Base-by-base conservation (phyloP, 2,888 invertebrate genomes). In the Trypoxylon attenuatum region DNA sequence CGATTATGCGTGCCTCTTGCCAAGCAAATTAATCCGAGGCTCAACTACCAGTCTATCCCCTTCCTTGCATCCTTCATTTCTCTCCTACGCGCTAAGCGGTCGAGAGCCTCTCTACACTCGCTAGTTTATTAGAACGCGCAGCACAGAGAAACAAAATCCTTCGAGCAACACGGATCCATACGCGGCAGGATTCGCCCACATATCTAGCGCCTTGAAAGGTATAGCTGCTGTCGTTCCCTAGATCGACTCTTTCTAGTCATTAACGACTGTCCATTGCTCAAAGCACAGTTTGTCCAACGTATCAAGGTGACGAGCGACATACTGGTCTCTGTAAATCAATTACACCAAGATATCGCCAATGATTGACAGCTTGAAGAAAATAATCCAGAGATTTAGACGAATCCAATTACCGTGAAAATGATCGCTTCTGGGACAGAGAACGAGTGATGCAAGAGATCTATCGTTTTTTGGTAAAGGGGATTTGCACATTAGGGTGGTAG, bases 111-210 rank as follows among this genome's bases (percentile, higher is more conserved):
- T 42, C 56, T 64, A 58, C 43, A 8, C 61, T 27, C 41, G 45
- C 52, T 47, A 60, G 69, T 66, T 76, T 79, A 79, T 77, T 79
- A 79, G 79, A 78, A 73, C 67, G 66, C 51, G 53, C 66, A 63
- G 50, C 52, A 58, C 50, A 45, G 58, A 59, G 68, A 63, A n/a
- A n/a, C n/a, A n/a, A n/a, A n/a, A 71, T 75, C 73, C 55, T 42
- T 67, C 62, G 64, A 51, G 47, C 10, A 27, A 27, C 33, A 45
- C 49, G 66, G 43, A 58, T 61, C 69, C 62, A 69, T 73, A 70
- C 71, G 67, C 68, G 69, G 73, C 64, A 66, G 65, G 76, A 74
- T 76, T 80, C 80, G 76, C 79, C 80, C 72, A 78, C 78, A 73
- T 67, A 62, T 57, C 21, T 29, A 61, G 45, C 45, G 58, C 69